A percentile compares a stretch with the other conserved stretches of the same genome.
phyloP scores from a whole-genome alignment of 2,113 vertebrate species.

The Todiramphus saurophagus region DNA sequence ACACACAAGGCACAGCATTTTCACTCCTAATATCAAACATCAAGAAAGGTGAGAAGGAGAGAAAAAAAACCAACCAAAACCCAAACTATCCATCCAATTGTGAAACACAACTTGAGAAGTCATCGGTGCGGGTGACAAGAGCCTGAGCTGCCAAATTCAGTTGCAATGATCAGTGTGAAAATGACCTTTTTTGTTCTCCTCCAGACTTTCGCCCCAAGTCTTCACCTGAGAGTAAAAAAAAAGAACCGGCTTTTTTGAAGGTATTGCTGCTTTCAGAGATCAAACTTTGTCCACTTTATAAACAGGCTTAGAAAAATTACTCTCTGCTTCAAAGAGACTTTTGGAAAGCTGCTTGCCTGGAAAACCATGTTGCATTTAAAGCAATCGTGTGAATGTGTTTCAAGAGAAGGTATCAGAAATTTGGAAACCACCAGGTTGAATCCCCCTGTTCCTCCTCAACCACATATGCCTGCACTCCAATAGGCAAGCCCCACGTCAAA shows the following conservation, averaged over 20 bases:
- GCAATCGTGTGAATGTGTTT: fast-evolving
- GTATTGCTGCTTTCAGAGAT: neutral
- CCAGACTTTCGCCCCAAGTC: neutral
- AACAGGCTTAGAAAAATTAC: neutral
- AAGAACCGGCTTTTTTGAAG: neutral
- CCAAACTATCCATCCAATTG: neutral
- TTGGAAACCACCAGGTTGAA: neutral
- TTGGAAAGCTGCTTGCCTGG: neutral
- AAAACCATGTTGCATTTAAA: neutral
- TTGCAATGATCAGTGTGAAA: neutral
- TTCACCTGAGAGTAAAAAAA: neutral
- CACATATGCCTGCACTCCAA: neutral
- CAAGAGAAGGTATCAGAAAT: neutral
- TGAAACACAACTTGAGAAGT: neutral
- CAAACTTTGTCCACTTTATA: neutral
- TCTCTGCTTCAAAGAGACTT: neutral
- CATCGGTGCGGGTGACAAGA: neutral
- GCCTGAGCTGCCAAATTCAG: neutral
- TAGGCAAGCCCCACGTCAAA: neutral
- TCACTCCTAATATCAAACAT: neutral
- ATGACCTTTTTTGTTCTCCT: neutral
- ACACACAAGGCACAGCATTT: neutral
- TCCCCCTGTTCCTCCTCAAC: neutral
- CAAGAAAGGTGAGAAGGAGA: neutral
- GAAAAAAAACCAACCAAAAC: neutral